A percentile compares a stretch with the other conserved stretches of the same genome.
Conservation (phyloP, 2,113 vertebrate genomes). For the Apodemus sylvaticus region DNA sequence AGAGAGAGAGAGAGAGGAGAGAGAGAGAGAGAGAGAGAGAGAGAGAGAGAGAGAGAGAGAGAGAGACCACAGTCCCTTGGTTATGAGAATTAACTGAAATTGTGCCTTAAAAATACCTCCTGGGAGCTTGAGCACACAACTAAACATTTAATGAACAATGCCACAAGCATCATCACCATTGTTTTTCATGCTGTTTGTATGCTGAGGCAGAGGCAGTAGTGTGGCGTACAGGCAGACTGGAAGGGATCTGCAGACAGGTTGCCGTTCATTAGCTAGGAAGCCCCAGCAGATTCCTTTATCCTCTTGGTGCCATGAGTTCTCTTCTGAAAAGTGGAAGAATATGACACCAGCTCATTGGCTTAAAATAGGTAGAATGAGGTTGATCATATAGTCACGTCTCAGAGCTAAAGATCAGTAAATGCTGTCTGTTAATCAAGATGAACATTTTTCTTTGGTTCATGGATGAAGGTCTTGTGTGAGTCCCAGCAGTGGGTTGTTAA, state of each 20-base stretch:
- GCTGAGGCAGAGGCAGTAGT: neutral
- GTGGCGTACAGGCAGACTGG: neutral
- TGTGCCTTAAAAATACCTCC: neutral
- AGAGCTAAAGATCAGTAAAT: neutral
- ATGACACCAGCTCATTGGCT: neutral
- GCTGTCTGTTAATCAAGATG: neutral
- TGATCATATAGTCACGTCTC: neutral
- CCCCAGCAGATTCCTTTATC: neutral
- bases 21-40: too few species aligned
- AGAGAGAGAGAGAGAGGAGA: too few species aligned
- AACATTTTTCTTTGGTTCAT: neutral
- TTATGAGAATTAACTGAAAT: conserved; percentile 34
- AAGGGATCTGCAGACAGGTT: neutral
- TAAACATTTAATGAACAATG: neutral
- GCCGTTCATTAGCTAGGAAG: neutral
- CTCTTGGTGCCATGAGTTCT: neutral
- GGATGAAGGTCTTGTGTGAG: neutral
- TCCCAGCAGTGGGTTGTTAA: neutral
- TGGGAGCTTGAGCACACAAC: neutral
- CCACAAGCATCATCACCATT: neutral
- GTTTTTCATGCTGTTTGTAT: neutral
- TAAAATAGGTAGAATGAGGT: neutral
- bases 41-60: too few species aligned
- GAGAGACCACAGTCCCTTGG: neutral
- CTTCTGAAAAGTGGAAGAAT: neutral